Evolutionary conservation across 1,140 invertebrate genomes (phyloP).

Genomic region (Aphidius ervi): DNA sequence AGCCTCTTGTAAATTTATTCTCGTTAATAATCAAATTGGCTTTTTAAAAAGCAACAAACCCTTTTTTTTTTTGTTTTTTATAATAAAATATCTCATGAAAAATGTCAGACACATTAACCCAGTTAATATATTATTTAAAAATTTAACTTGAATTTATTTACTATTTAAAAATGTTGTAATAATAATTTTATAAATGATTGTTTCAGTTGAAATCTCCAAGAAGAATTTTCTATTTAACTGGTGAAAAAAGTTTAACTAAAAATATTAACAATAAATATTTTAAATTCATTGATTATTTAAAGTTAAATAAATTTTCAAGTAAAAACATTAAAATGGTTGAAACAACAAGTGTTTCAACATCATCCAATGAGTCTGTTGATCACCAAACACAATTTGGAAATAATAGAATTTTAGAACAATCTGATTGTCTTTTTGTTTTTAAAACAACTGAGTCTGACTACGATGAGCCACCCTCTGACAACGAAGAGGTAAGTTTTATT

Average conservation of each 20-base stretch:
- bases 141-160: too few species aligned
- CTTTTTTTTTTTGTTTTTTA: too few species aligned
- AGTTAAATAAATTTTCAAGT: constrained; percentile 24
- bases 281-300: constrained; percentile 1
- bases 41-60: too few species aligned
- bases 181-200: too few species aligned
- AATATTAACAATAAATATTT: background rate
- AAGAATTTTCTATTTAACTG: constrained; percentile 6
- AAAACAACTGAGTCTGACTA: constrained; percentile 47
- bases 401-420: constrained; percentile 38
- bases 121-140: too few species aligned
- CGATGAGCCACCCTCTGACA: constrained; percentile 44
- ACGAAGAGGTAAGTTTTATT: constrained; percentile 39
- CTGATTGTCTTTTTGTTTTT: constrained; percentile 50
- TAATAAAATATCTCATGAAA: too few species aligned
- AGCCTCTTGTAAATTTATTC: too few species aligned
- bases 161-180: too few species aligned
- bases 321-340: constrained; percentile 36
- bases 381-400: constrained; percentile 50
- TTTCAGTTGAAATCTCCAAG: background rate
- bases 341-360: constrained; percentile 25
- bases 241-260: constrained; percentile 2
- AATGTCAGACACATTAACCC: too few species aligned
- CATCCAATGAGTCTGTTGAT: constrained; percentile 26
- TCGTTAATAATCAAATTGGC: too few species aligned